Base-by-base conservation (phyloP, 2,113 vertebrate species). In the Macheiramphus alcinus region DNA sequence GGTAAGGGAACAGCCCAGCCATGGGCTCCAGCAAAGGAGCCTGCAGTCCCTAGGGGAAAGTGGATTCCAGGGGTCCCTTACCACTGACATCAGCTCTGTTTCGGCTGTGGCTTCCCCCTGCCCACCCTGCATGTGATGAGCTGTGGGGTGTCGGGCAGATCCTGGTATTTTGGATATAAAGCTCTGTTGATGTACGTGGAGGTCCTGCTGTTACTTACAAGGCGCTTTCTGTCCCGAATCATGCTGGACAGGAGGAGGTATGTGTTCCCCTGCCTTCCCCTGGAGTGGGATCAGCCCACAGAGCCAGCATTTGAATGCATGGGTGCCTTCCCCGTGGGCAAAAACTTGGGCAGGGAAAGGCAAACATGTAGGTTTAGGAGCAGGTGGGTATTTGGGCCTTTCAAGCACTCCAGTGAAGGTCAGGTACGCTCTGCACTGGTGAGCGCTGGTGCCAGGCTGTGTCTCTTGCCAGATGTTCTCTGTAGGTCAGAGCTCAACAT, bases 1-100 rank as follows among this genome's bases (percentile, higher is more conserved):
- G 99, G 99, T 99, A 96, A 83, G 97, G 27, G 26, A 29, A 27
- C 17, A 42, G 38, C 22, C 32, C 29, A 47, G 62, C 13, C 8
- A 3, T 8, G 40, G 59, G 19, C 18, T 70, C 6, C 38, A 21
- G 15, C 5, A 3, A 48, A 45, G 22, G 52, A 29, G 26, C 48
- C 42, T 4, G 1, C 13, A 13, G 27, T n/a, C n/a, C 45, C 53
- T 7, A 12, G 4, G 13, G 9, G 19, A 43, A 18, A 22, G 47
- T 16, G 16, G 55, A 5, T 68, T 73, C 55, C n/a, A 31, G 56
- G 40, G 9, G n/a, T 67, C 36, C 32, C 25, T 80, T 73, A 7
- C 16, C 5, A 8, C 75, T 90, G 72, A 36, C 8, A 4, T 18
- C 8, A 38, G 42, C 58, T 55, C n/a, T 86, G 29, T 26, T 31